Evolutionary conservation across 2,113 vertebrate genomes (phyloP), one percentile per base, ranked within the genome.

Genomic region (Anolis sagrei): DNA sequence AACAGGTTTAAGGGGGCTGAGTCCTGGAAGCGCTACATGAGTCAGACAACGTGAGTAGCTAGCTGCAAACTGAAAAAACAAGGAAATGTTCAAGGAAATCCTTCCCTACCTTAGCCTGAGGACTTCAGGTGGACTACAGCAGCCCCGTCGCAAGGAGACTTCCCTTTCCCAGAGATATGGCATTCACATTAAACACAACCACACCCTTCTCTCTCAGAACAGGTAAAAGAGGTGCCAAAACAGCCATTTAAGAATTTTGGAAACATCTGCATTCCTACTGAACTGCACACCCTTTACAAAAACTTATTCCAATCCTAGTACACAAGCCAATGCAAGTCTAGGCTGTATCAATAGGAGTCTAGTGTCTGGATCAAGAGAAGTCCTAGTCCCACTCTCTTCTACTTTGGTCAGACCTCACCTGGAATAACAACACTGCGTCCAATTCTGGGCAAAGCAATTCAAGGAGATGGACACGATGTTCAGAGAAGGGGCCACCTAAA

Each of bases 301-400:
- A 90, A 85, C 73, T 89, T 94, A 86, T 93, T 92, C 86, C 88
- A 92, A 93, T 84, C 7, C 18, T 80, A 80, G 88, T 94, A 93
- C 78, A 94, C 92, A 92, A 48, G n/a, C n/a, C 48, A 89, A 54
- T 58, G 86, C 0, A 79, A 21, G 87, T 88, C 61, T 85, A 49
- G 39, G 39, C 39, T 44, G 39, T 5, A 4, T 44, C 39, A 44
- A 44, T 44, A 44, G 39, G 39, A 44, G 39, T 44, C 2, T 44
- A 44, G 5, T 44, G 39, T 44, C 39, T 44, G 39, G 39, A 5
- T 44, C 39, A 44, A 44, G 5, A 44, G 39, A 44, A 44, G 39
- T 44, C 39, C 5, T 44, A 44, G 39, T 44, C 39, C 39, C 39
- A 44, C 39, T 44, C 39, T 44, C 39, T 44, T 44, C 39, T 44